Evolutionary conservation across 1,140 invertebrate species (phyloP).

Genomic region (Ips typographus): DNA sequence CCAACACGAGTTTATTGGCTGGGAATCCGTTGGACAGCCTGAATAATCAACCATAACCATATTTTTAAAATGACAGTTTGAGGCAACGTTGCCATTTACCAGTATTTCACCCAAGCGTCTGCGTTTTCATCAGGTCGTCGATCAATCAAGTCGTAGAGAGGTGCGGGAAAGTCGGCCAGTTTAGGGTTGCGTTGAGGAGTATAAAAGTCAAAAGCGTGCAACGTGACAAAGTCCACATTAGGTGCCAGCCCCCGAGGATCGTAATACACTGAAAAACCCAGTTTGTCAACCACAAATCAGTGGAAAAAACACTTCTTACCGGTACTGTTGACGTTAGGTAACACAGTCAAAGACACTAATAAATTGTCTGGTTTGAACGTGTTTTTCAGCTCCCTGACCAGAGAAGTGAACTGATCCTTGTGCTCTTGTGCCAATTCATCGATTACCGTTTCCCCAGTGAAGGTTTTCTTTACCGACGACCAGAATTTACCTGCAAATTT

Average conservation of each 20-base stretch:
- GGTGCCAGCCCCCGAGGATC: conserved; percentile 72
- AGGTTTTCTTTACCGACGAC: conserved; percentile 73
- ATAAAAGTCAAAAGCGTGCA: conserved; percentile 78
- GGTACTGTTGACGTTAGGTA: conserved; percentile 75
- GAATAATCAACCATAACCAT: conserved; percentile 35
- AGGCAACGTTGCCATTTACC: conserved; percentile 53
- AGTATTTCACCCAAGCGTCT: conserved; percentile 63
- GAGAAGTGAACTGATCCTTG: conserved; percentile 70
- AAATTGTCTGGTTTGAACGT: conserved; percentile 65
- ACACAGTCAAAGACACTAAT: conserved; percentile 66
- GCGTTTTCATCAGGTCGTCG: conserved; percentile 67
- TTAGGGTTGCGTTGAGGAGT: conserved; percentile 73
- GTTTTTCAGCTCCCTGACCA: conserved; percentile 73
- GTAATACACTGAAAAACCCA: conserved; percentile 67
- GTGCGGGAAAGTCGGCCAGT: conserved; percentile 72
- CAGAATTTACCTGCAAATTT: conserved; percentile 56
- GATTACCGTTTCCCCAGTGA: conserved; percentile 66
- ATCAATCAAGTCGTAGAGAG: conserved; percentile 70
- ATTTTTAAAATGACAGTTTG: neutral
- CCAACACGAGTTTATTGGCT: conserved; percentile 78
- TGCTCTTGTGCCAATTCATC: conserved; percentile 78
- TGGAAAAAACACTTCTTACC: conserved; percentile 53
- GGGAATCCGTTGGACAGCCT: conserved; percentile 67
- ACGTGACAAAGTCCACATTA: conserved; percentile 75
- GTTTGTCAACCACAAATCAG: neutral